Conservation (phyloP, 2,888 invertebrate genomes). For the Erpobdella octoculata region DNA sequence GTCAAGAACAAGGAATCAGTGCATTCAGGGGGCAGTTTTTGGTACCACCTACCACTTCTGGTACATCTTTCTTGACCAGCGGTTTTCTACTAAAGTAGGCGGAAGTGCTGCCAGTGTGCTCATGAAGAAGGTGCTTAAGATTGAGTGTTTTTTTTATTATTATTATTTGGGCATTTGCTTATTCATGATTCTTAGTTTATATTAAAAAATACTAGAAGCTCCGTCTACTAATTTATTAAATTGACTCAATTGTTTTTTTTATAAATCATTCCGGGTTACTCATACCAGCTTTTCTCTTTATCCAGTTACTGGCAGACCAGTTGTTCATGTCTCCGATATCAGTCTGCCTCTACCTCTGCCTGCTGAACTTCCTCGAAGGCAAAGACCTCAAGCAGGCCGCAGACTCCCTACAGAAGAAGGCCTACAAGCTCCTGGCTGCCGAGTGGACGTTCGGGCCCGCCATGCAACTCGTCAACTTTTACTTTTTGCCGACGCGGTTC, state of each 20-base stretch:
- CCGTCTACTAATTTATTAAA: too few species aligned
- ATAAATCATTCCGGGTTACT: too few species aligned
- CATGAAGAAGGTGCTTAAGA: constrained; percentile 62
- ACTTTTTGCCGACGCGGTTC: constrained; percentile 70
- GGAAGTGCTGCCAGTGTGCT: constrained; percentile 56
- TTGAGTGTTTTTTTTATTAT: background rate
- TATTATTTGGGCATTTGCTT: background rate
- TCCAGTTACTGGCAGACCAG: constrained; percentile 66
- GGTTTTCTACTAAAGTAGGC: constrained; percentile 67
- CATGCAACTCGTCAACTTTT: constrained; percentile 85
- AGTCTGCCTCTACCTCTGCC: constrained; percentile 69
- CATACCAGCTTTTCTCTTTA: background rate
- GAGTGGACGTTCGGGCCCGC: constrained; percentile 90
- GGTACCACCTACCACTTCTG: constrained; percentile 77
- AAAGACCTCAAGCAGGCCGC: constrained; percentile 50
- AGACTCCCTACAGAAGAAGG: constrained; percentile 64
- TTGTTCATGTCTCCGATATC: constrained; percentile 72
- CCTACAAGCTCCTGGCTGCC: constrained; percentile 66
- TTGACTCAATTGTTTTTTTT: too few species aligned
- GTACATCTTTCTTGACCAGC: constrained; percentile 70
- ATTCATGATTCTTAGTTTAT: background rate
- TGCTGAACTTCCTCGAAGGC: constrained; percentile 66
- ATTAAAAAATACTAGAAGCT: too few species aligned
- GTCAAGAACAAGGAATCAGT: constrained; percentile 67
- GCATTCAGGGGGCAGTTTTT: constrained; percentile 66